Evolutionary conservation across 1,140 invertebrate genomes (phyloP), one percentile per base, ranked within the genome.

Genomic region (Hormaphis cornu): DNA sequence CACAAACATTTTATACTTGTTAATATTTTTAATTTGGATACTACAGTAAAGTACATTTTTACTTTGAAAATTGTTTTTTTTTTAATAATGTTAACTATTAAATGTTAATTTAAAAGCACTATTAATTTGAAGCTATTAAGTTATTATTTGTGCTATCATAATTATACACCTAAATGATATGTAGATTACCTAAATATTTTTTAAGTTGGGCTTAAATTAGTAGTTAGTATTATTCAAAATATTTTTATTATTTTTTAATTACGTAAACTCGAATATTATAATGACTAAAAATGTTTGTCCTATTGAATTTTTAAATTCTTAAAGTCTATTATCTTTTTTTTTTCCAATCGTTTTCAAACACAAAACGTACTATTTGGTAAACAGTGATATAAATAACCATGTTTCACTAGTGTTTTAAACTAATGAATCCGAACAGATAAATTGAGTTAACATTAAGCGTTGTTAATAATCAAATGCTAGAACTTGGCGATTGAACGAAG

Each of bases 121-220:
- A 40, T 58, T 58, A 3, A 54, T 12, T 58, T 58, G 33, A 58
- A 58, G 54, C 33, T 58, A 58, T 58, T 58, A 24, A 54, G 40
- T 37, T 58, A 40, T 58, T 18, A 58, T 56, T 56, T 58, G 22
- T 58, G 12, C 40, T 24, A 35, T 20, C 20, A 40, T 58, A 24
- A 58, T 40, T 58, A 56, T 37, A 58, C 7, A 24, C 20, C 26
- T n/a, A 40, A 58, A 18, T 37, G 33, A 58, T 26, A 40, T 24
- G 54, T 58, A 58, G 54, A 40, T 40, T 58, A 58, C 54, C 54
- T 35, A 58, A 58, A 33, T 58, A 40, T 58, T 37, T 24, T 40
- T 37, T 58, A 37, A 40, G 54, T 58, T 58, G 54, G 54, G 54
- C 54, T 58, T 58, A 58, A 20, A 58, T 58, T 58, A 40, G 54